A percentile compares a stretch with the other conserved stretches of the same genome.
These are phyloP conservation scores for Drosophila neoperkinsi DNA, from an alignment of 2,888 invertebrate species.

Conservation along the genomic window DNA sequence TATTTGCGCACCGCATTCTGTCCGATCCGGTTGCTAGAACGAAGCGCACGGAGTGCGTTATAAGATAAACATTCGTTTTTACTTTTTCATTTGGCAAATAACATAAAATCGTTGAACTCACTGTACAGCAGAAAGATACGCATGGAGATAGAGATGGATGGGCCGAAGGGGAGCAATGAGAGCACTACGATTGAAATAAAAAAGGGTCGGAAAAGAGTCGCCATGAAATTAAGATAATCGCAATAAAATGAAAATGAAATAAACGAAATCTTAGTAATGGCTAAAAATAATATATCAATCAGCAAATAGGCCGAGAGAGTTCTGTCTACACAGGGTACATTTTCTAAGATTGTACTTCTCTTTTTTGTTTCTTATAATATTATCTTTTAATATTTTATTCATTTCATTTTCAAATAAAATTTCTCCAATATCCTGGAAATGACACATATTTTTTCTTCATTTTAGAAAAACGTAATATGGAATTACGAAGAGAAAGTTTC, in stretches of 20 bases:
- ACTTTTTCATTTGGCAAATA: constrained; percentile 80
- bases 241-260: background rate
- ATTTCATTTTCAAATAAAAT: background rate
- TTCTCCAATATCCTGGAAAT: too few relatives aligned
- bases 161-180: constrained; percentile 8
- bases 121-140: constrained; percentile 16
- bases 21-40: constrained; percentile 44
- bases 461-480: accelerated
- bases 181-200: constrained; percentile 11
- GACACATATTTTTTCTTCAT: background rate
- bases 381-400: background rate
- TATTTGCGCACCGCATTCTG: constrained; percentile 69
- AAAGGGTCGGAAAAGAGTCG: background rate
- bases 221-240: background rate
- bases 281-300: background rate
- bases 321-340: accelerated
- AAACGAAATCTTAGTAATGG: background rate
- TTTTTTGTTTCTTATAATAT: too few relatives aligned
- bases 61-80: constrained; percentile 80
- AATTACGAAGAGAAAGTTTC: too few relatives aligned
- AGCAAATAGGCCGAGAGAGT: too few relatives aligned
- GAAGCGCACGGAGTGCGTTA: constrained; percentile 52
- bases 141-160: constrained; percentile 17
- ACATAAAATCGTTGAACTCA: constrained; percentile 75
- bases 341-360: background rate